Conservation (phyloP, 2,888 invertebrate species). For the Scaptomyza tumidula region DNA sequence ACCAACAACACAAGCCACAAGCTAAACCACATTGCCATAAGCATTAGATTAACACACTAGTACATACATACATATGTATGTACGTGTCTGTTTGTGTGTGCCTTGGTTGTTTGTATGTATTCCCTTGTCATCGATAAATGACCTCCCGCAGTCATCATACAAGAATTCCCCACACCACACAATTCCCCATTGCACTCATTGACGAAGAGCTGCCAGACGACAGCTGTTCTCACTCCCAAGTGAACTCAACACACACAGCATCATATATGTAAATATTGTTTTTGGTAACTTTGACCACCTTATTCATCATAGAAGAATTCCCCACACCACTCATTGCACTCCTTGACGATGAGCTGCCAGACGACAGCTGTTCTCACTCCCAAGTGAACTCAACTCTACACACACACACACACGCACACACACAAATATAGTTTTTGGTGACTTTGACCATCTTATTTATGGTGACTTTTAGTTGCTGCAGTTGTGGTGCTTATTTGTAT, state of each 20-base stretch:
- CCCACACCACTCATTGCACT: not conserved
- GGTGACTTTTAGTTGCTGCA: slow-evolving; percentile 1
- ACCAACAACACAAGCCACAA: not conserved
- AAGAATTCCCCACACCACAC: not conserved
- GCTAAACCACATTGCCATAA: not conserved
- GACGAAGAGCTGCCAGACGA: not conserved
- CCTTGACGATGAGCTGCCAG: not conserved
- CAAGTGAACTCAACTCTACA: not conserved
- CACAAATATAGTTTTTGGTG: not conserved
- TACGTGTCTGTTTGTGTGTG: not conserved
- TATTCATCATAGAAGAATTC: not conserved
- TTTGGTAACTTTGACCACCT: too few species aligned
- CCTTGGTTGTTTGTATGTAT: not conserved
- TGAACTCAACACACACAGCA: too few species aligned
- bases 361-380: not conserved
- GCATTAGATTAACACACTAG: not conserved
- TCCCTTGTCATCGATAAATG: slow-evolving; percentile 16
- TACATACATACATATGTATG: slow-evolving; percentile 1
- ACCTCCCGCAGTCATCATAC: not conserved
- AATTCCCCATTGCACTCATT: not conserved
- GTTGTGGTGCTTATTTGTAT: slow-evolving; percentile 1
- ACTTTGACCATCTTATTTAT: slow-evolving; percentile 1
- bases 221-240: not conserved
- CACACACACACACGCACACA: not conserved
- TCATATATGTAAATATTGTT: too few species aligned